phyloP scores from a whole-genome alignment of 2,797 vertebrate species.

The Hippopotamyrus pictus region DNA sequence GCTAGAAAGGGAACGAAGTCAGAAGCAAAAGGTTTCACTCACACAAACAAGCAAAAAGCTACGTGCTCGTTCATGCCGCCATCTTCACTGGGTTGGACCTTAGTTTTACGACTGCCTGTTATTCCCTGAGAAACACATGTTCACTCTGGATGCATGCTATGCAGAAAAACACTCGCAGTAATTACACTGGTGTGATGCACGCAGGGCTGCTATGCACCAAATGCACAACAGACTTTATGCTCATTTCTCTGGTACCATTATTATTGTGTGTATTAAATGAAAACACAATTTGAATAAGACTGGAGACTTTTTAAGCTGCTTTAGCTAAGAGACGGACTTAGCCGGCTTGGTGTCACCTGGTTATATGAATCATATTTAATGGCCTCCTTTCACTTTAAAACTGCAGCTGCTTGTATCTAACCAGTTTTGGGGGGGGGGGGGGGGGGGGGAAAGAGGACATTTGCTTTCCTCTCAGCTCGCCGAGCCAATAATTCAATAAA shows the following conservation, averaged over 20 bases:
- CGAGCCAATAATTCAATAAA: slow-evolving; percentile 3
- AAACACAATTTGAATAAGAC: neutral
- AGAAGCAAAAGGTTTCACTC: neutral
- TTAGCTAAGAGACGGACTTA: neutral
- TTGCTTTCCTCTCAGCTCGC: neutral
- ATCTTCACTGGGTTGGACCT: neutral
- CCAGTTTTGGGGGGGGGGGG: neutral
- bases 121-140: neutral
- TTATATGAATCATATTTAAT: neutral
- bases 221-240: neutral
- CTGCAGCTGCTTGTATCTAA: neutral
- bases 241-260: neutral
- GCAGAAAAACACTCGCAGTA: neutral
- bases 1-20: neutral
- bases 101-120: neutral
- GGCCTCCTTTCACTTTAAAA: neutral
- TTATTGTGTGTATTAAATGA: neutral
- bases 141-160: neutral
- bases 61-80: neutral
- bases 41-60: neutral
- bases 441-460: neutral
- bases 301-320: neutral
- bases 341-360: neutral
- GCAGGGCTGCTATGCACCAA: neutral
- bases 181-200: neutral